A percentile compares a stretch with the other conserved stretches of the same genome.
These are phyloP conservation scores for Glandiceps talaboti DNA, from an alignment of 53 echinoderm and acorn worm species.

Conservation along the genomic window DNA sequence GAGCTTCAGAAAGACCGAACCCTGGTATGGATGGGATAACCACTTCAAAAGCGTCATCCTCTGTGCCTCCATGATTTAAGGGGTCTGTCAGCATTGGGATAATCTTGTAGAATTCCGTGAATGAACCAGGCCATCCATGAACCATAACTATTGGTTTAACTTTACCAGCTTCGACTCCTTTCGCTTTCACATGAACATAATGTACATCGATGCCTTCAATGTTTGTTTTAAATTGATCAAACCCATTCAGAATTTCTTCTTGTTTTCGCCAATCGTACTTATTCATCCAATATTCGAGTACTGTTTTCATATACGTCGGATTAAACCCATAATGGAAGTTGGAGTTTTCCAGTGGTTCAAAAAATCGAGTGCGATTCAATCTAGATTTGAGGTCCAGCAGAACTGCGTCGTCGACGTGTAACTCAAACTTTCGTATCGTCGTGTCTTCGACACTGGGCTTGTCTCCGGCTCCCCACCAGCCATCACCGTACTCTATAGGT, in stretches of 20 bases:
- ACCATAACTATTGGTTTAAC: conserved; percentile 64
- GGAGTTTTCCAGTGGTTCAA: conserved; percentile 50
- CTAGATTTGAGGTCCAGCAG: conserved; percentile 34
- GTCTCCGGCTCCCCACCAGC: conserved; percentile 72
- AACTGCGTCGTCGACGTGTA: conserved; percentile 24
- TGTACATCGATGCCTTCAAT: conserved; percentile 84
- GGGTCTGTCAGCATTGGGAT: conserved; percentile 69
- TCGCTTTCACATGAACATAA: conserved; percentile 53
- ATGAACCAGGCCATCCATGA: conserved; percentile 83
- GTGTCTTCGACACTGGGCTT: conserved; percentile 28
- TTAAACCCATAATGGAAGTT: conserved; percentile 49
- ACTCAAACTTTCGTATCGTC: conserved; percentile 37
- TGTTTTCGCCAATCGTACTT: conserved; percentile 56
- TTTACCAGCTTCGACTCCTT: conserved; percentile 40
- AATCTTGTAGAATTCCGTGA: conserved; percentile 80
- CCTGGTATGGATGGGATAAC: conserved; percentile 79
- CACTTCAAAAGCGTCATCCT: conserved; percentile 67
- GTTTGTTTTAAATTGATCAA: conserved; percentile 57
- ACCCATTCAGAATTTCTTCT: conserved; percentile 56
- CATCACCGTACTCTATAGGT: conserved; percentile 57
- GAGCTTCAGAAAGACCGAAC: conserved; percentile 74
- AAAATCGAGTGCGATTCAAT: conserved; percentile 34
- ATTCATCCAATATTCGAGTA: conserved; percentile 61
- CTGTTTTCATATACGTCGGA: conserved; percentile 64
- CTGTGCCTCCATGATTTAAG: conserved; percentile 36